phyloP scores from a whole-genome alignment of 2,797 vertebrate species.

The Protosalanx chinensis region DNA sequence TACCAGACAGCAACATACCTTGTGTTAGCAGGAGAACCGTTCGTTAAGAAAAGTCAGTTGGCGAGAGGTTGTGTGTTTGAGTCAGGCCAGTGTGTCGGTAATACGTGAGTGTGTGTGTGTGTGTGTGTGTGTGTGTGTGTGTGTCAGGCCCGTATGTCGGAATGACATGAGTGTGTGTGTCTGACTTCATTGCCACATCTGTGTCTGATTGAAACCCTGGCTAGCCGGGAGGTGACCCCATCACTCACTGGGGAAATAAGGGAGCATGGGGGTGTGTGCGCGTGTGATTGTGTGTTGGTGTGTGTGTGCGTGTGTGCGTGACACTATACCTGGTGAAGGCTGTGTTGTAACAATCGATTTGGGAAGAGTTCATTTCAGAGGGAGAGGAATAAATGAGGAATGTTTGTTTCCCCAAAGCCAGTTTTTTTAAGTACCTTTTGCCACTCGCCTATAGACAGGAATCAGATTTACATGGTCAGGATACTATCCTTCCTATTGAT shows the following conservation, averaged over 20 bases:
- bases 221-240: slow-evolving; percentile 57
- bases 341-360: no score
- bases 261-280: neutral
- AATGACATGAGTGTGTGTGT: slow-evolving; percentile 6
- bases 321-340: neutral
- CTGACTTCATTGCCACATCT: slow-evolving; percentile 55
- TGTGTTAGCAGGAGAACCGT: no score
- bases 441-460: no score
- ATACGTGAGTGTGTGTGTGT: slow-evolving; percentile 27
- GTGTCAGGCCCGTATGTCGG: slow-evolving; percentile 24
- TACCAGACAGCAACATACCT: no score
- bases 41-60: no score
- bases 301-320: neutral
- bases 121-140: slow-evolving; percentile 40
- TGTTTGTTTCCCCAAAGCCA: neutral
- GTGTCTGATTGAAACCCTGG: slow-evolving; percentile 58
- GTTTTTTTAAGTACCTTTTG: no score
- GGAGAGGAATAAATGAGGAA: neutral
- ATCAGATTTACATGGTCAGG: no score
- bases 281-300: neutral
- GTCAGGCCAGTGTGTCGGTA: neutral
- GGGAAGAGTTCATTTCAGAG: neutral
- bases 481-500: neutral
- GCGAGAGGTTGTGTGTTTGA: no score
- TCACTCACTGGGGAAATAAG: neutral